A percentile compares a stretch with the other conserved stretches of the same genome.
phyloP scores from a whole-genome alignment of 2,888 invertebrate species.

The Calameuta pallipes region DNA sequence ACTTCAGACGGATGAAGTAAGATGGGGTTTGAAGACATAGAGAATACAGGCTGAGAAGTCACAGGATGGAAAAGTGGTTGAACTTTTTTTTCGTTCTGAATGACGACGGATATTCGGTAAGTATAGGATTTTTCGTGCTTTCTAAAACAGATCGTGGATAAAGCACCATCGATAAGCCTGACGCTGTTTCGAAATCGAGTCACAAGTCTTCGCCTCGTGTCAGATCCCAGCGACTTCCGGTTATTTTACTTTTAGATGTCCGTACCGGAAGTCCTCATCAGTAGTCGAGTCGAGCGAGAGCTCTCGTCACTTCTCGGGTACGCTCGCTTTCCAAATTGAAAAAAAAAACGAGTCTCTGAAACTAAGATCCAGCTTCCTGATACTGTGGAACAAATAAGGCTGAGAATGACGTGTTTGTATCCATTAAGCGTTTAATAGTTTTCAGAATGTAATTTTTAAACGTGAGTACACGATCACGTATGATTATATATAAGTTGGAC shows the following conservation, averaged over 20 bases:
- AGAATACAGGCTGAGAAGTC: background rate
- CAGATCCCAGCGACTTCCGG: conserved; percentile 39
- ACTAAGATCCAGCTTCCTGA: background rate
- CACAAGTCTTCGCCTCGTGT: background rate
- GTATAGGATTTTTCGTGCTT: background rate
- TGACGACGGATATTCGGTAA: too few relatives aligned
- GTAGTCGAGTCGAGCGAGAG: conserved; percentile 37
- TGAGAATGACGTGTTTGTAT: background rate
- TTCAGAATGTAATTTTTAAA: background rate
- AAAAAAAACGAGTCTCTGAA: background rate
- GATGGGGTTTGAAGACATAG: background rate
- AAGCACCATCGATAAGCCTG: background rate
- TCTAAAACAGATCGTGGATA: background rate
- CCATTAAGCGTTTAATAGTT: background rate
- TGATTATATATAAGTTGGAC: background rate
- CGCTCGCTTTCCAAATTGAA: background rate
- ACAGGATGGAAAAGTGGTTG: background rate
- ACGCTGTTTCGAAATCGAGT: background rate
- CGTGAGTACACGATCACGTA: background rate
- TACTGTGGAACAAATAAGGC: background rate
- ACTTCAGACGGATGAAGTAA: background rate
- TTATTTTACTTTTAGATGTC: conserved; percentile 35
- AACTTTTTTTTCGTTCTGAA: background rate
- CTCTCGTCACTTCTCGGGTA: background rate
- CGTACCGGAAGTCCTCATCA: conserved; percentile 46